Percentiles rank a stretch among this genome's conserved stretches.
These are phyloP conservation scores for Polyploca ridens DNA, from an alignment of 2,888 invertebrate species.

Conservation along the genomic window DNA sequence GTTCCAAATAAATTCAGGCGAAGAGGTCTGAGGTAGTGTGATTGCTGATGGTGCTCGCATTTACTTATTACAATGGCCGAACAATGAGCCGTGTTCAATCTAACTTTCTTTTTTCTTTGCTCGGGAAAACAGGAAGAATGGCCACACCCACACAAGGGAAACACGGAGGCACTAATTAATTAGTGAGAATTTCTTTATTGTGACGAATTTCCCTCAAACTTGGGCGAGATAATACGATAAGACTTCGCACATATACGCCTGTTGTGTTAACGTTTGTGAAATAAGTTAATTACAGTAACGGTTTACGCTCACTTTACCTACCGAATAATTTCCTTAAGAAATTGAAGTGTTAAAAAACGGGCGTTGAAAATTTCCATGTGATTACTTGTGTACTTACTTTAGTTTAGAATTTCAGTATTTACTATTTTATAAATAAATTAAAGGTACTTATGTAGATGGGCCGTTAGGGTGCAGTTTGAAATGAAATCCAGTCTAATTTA, in stretches of 20 bases:
- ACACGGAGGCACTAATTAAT: constrained; percentile 74
- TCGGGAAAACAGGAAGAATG: constrained; percentile 65
- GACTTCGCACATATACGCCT: constrained; percentile 1
- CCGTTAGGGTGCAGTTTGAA: no score
- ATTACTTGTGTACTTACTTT: no score
- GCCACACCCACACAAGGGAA: constrained; percentile 70
- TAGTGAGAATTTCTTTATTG: constrained; percentile 67
- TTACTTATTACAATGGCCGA: constrained; percentile 61
- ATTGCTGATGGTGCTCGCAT: constrained; percentile 53
- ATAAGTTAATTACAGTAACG: neutral
- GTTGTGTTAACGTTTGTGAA: constrained; percentile 1
- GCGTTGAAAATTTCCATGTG: no score
- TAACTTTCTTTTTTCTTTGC: constrained; percentile 72
- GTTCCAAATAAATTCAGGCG: no score
- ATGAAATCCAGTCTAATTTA: no score
- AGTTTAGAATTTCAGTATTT: no score
- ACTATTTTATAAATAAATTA: no score
- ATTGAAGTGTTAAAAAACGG: neutral
- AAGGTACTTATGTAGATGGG: no score
- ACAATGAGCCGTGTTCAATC: constrained; percentile 74
- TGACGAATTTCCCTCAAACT: constrained; percentile 53
- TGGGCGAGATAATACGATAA: constrained; percentile 13
- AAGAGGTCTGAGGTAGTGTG: constrained; percentile 27
- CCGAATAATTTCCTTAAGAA: neutral
- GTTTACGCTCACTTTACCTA: neutral